These are phyloP conservation scores for Lasioglossum zephyrum DNA, from an alignment of 2,888 invertebrate species.

Conservation along the genomic window DNA sequence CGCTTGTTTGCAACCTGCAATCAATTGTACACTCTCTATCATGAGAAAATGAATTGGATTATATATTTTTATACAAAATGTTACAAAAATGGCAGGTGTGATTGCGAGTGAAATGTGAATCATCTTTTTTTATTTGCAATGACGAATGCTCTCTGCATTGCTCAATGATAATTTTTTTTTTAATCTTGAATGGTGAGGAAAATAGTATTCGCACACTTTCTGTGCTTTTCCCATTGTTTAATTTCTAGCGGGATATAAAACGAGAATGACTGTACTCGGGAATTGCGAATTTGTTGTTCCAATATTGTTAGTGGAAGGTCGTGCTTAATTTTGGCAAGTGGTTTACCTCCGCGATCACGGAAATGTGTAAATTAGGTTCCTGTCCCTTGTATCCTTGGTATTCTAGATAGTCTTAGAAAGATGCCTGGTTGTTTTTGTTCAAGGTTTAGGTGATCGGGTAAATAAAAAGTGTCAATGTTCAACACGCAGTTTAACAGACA, in stretches of 20 bases:
- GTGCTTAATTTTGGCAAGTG: not conserved
- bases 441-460: too few relatives aligned
- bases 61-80: too few relatives aligned
- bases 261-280: not conserved
- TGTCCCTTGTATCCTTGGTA: not conserved
- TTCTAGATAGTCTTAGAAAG: not conserved
- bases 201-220: not conserved
- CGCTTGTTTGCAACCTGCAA: not conserved
- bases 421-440: not conserved
- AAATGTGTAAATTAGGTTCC: not conserved
- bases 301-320: not conserved
- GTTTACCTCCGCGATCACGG: not conserved
- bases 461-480: too few relatives aligned
- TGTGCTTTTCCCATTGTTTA: not conserved
- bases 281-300: not conserved
- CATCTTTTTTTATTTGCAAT: not conserved
- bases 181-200: not conserved
- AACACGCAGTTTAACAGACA: too few relatives aligned
- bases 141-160: not conserved
- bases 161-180: not conserved
- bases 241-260: not conserved
- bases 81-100: not conserved
- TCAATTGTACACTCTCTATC: not conserved
- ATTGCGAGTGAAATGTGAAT: not conserved
- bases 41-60: not conserved